Evolutionary conservation across 2,113 vertebrate genomes (phyloP).

Genomic region (Leptobrachium ailaonicum): DNA sequence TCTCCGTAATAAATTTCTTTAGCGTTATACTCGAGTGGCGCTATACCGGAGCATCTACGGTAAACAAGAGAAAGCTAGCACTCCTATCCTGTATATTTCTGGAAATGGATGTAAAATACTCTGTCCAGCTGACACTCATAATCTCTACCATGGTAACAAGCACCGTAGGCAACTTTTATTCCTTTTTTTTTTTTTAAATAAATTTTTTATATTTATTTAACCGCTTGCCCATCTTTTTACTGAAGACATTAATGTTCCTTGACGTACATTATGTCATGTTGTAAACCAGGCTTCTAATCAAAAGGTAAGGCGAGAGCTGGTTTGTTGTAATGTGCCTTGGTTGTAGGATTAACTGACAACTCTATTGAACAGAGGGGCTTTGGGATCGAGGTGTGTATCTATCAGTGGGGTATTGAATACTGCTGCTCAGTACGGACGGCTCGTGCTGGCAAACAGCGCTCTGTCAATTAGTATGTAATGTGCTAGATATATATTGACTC

Average conservation of each 20-base stretch:
- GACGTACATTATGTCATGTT: neutral
- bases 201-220: neutral
- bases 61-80: too few species aligned
- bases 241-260: neutral
- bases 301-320: neutral
- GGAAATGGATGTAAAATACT: too few species aligned
- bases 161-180: too few species aligned
- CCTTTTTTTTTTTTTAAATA: too few species aligned
- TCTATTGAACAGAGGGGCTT: conserved; percentile 1
- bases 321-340: neutral
- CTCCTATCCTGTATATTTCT: too few species aligned
- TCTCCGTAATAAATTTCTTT: too few species aligned
- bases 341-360: neutral
- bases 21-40: too few species aligned
- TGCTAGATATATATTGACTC: neutral
- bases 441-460: neutral
- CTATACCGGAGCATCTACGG: too few species aligned
- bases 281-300: neutral
- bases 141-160: too few species aligned
- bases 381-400: neutral
- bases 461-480: conserved; percentile 5
- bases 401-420: neutral
- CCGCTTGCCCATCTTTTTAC: neutral
- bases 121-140: too few species aligned
- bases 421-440: neutral